A percentile compares a stretch with the other conserved stretches of the same genome.
Conservation (phyloP, 2,888 invertebrate genomes). For the Conomelus anceps region DNA sequence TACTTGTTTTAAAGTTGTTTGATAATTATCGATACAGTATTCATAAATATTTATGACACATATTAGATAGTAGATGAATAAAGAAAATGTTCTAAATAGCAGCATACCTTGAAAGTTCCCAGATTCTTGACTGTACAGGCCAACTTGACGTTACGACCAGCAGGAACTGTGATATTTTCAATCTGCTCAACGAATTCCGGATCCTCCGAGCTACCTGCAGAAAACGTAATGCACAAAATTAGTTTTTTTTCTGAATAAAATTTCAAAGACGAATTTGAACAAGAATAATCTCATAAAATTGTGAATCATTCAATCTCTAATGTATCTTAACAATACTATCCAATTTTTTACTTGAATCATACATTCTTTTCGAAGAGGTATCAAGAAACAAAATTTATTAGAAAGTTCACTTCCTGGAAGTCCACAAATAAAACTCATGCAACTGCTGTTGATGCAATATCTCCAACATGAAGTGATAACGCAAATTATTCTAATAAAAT, state of each 20-base stretch:
- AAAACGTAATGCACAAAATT: not conserved
- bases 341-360: too few species aligned
- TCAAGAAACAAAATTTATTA: too few species aligned
- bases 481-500: too few species aligned
- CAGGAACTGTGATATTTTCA: conserved; percentile 83
- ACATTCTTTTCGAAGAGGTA: too few species aligned
- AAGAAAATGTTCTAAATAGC: not conserved
- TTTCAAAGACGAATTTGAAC: not conserved
- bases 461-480: too few species aligned
- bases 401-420: too few species aligned
- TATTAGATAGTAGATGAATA: not conserved
- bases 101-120: conserved; percentile 78
- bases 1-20: too few species aligned
- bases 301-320: too few species aligned
- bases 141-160: conserved; percentile 80
- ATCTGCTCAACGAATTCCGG: conserved; percentile 87
- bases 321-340: too few species aligned
- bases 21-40: too few species aligned
- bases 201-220: conserved; percentile 44
- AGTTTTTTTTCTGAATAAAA: not conserved
- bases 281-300: not conserved
- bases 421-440: too few species aligned
- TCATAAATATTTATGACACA: not conserved
- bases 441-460: too few species aligned
- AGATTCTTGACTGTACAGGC: conserved; percentile 88